These are phyloP conservation scores for Rhimphoctona megacephalus DNA, from an alignment of 2,888 invertebrate genomes.

Conservation along the genomic window DNA sequence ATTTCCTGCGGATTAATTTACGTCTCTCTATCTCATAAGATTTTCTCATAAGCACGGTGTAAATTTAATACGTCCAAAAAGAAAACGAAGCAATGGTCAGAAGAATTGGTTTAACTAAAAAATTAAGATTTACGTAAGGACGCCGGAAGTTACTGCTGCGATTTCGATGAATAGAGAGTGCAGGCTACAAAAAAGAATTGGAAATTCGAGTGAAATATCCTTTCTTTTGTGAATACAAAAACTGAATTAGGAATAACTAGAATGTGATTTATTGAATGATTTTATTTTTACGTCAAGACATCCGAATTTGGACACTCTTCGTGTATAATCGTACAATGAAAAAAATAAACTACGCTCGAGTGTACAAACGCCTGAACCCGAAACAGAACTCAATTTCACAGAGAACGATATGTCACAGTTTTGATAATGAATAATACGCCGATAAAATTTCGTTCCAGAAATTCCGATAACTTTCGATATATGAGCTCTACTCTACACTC, in stretches of 20 bases:
- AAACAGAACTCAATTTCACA: constrained; percentile 64
- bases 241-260: no score
- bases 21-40: constrained; percentile 35
- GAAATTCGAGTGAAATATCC: no score
- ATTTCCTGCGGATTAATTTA: background rate
- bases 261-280: no score
- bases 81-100: background rate
- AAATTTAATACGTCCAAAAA: constrained; percentile 53
- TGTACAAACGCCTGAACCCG: constrained; percentile 41
- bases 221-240: no score
- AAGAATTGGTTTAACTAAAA: background rate
- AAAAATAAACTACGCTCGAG: constrained; percentile 15
- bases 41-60: constrained; percentile 50
- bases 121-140: constrained; percentile 35
- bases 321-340: background rate
- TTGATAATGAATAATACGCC: constrained; percentile 51
- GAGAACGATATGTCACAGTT: constrained; percentile 50
- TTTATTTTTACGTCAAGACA: no score
- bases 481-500: constrained; percentile 5
- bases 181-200: background rate
- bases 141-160: background rate
- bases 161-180: background rate
- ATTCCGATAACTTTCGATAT: constrained; percentile 32
- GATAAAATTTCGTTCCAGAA: constrained; percentile 63
- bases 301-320: no score